A percentile compares a stretch with the other conserved stretches of the same genome.
phyloP scores from a whole-genome alignment of 53 echinoderm and acorn worm species.

The Holothuria scabra region DNA sequence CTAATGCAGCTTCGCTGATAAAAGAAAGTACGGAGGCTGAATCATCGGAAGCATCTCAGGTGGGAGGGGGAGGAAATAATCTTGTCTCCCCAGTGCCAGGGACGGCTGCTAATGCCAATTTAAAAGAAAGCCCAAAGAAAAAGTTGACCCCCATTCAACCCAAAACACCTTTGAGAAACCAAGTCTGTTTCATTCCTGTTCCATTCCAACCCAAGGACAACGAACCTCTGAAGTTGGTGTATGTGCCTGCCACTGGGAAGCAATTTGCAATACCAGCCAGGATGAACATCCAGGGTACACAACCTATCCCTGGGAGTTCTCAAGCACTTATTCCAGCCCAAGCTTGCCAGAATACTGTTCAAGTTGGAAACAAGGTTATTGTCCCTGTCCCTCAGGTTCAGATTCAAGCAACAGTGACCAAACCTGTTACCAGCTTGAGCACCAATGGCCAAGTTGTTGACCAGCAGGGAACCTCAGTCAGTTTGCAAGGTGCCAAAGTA shows the following conservation, averaged over 20 bases:
- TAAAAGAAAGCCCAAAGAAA: constrained; percentile 91
- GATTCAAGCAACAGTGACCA: constrained; percentile 20
- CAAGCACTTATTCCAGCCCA: constrained; percentile 45
- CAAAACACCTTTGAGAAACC: constrained; percentile 83
- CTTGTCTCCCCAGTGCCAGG: constrained; percentile 23
- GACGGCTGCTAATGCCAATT: constrained; percentile 26
- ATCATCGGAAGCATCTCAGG: constrained; percentile 14
- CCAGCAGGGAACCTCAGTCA: constrained; percentile 33
- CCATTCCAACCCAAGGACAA: constrained; percentile 32
- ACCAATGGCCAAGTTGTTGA: constrained; percentile 9
- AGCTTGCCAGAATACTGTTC: constrained; percentile 23
- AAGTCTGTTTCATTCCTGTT: constrained; percentile 33
- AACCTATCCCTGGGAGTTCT: constrained; percentile 38
- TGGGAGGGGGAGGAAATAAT: not conserved
- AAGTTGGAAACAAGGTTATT: constrained; percentile 37
- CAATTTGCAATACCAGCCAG: constrained; percentile 41
- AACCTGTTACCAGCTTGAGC: not conserved
- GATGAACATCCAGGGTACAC: constrained; percentile 30
- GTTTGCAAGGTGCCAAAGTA: constrained; percentile 27
- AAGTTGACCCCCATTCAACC: constrained; percentile 89
- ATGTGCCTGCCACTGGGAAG: constrained; percentile 25
- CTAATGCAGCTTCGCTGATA: not conserved
- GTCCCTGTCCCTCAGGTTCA: constrained; percentile 35
- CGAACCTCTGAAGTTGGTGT: constrained; percentile 33
- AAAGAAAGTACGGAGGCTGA: constrained; percentile 21